Evolutionary conservation across 2,797 vertebrate genomes (phyloP).

Genomic region (Enteromius afrohamiltoni): DNA sequence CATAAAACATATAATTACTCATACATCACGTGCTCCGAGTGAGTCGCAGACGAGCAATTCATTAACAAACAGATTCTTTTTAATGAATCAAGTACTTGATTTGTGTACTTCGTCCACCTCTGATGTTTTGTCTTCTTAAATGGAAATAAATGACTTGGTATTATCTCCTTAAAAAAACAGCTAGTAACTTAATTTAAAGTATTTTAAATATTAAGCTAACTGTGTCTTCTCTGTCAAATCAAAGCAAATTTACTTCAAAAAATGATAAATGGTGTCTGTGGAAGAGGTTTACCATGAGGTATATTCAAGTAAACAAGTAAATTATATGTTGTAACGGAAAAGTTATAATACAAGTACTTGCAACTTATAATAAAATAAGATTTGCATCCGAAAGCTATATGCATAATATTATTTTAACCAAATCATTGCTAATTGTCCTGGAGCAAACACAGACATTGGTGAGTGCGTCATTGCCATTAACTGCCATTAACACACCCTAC

Average conservation of each 20-base stretch:
- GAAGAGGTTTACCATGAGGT: background rate
- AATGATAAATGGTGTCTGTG: background rate
- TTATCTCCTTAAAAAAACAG: background rate
- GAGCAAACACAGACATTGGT: background rate
- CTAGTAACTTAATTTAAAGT: background rate
- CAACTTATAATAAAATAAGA: background rate
- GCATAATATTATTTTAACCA: background rate
- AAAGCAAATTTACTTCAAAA: background rate
- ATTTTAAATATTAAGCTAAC: background rate
- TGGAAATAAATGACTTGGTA: background rate
- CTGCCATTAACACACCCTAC: background rate
- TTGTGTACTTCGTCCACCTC: too few relatives aligned
- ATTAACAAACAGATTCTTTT: too few relatives aligned
- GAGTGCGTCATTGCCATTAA: background rate
- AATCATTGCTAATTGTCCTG: background rate
- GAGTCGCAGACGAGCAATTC: too few relatives aligned
- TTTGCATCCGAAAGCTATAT: background rate
- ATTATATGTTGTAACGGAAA: constrained; percentile 8
- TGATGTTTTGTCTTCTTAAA: background rate
- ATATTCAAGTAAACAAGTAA: background rate
- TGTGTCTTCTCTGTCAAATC: background rate
- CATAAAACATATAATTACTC: too few relatives aligned
- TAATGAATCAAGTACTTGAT: too few relatives aligned
- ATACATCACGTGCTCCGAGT: too few relatives aligned
- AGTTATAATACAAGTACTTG: background rate